phyloP scores from a whole-genome alignment of 2,888 invertebrate species.

The Drosophila percnosoma region DNA sequence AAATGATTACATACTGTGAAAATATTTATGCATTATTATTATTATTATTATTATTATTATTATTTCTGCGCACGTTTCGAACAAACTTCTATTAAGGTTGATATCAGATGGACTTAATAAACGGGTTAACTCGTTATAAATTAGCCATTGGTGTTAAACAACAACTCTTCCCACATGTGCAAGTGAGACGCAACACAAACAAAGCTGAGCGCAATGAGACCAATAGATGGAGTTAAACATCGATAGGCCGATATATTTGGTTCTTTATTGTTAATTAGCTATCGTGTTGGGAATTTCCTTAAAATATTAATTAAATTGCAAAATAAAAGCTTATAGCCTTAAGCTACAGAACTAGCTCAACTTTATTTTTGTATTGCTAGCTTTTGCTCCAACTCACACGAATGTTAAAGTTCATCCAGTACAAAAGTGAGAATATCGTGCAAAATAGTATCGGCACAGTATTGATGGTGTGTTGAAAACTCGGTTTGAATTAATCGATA shows the following conservation, averaged over 20 bases:
- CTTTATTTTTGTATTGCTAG: neutral
- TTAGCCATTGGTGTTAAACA: slow-evolving; percentile 35
- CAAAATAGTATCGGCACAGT: slow-evolving; percentile 12
- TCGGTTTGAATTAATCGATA: neutral
- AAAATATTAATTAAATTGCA: neutral
- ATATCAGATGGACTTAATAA: neutral
- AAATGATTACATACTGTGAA: neutral
- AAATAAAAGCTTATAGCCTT: neutral
- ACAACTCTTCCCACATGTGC: slow-evolving; percentile 35
- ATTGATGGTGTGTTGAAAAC: neutral
- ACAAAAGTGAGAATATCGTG: neutral
- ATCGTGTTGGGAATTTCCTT: neutral
- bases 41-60: neutral
- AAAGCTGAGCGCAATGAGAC: slow-evolving; percentile 28
- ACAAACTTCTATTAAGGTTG: neutral
- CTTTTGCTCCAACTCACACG: neutral
- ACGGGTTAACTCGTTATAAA: slow-evolving; percentile 14
- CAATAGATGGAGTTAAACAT: neutral
- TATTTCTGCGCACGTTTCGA: neutral
- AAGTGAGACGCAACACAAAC: slow-evolving; percentile 60
- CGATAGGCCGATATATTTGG: neutral
- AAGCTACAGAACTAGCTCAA: neutral
- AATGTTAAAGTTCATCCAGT: neutral
- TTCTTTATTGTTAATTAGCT: neutral
- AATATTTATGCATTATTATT: neutral